Percentiles rank a stretch among this genome's conserved stretches.
Evolutionary conservation across 2,888 invertebrate species (phyloP).

Genomic region (Lutraria lutraria): DNA sequence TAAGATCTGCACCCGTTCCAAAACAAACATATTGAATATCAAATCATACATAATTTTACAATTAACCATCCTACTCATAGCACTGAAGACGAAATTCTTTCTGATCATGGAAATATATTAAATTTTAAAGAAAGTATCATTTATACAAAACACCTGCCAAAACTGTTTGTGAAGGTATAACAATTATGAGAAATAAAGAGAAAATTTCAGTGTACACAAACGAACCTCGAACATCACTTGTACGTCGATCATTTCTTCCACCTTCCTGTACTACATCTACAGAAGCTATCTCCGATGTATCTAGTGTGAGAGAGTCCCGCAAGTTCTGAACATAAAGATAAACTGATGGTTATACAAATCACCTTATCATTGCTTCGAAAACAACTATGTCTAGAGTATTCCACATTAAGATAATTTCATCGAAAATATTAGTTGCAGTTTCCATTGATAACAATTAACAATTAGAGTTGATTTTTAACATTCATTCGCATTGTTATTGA

Average conservation of each 20-base stretch:
- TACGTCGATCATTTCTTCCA: conserved; percentile 23
- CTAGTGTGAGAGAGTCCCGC: conserved; percentile 20
- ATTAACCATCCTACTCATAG: not conserved
- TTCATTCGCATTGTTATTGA: not conserved
- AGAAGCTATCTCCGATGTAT: conserved; percentile 31
- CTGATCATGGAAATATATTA: not conserved
- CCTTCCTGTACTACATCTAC: conserved; percentile 33
- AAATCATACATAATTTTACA: not conserved
- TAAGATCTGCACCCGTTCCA: too few species aligned
- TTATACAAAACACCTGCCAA: not conserved
- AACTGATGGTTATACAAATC: not conserved
- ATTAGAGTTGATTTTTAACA: not conserved
- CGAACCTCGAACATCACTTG: conserved; percentile 39
- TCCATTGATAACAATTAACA: too few species aligned
- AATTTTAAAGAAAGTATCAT: not conserved
- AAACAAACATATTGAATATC: too few species aligned
- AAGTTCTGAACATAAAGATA: not conserved
- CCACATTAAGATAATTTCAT: not conserved
- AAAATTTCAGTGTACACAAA: not conserved
- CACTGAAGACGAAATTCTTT: not conserved
- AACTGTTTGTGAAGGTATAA: not conserved
- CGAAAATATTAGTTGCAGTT: not conserved
- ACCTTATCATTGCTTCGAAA: not conserved
- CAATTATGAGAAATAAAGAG: not conserved
- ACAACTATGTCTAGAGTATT: not conserved